phyloP scores from a whole-genome alignment of 2,113 vertebrate genomes.

The Arvicanthis niloticus region DNA sequence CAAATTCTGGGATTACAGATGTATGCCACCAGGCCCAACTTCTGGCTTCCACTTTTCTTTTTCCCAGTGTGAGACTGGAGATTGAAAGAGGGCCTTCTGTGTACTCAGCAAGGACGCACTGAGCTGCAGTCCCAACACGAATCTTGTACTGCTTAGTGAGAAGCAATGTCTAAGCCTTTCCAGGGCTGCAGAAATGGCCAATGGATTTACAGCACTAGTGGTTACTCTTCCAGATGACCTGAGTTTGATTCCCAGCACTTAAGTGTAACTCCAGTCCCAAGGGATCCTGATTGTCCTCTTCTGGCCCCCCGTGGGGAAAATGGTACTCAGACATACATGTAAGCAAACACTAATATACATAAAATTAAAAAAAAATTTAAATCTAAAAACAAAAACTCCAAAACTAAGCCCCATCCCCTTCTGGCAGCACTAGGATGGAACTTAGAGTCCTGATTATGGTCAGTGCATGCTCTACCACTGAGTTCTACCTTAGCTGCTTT shows the following conservation, averaged over 20 bases:
- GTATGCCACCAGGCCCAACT: background rate
- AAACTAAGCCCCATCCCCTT: background rate
- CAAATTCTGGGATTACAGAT: background rate
- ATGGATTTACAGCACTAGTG: background rate
- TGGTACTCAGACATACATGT: background rate
- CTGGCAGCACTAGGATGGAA: background rate
- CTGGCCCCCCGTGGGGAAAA: background rate
- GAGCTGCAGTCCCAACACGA: background rate
- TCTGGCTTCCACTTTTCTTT: background rate
- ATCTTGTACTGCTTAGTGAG: slow-evolving; percentile 3
- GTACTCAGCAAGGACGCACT: background rate
- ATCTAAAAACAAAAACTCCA: background rate
- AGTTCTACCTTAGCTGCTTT: background rate
- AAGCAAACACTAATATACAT: background rate
- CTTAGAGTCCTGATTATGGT: background rate
- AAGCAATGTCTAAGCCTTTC: slow-evolving; percentile 34
- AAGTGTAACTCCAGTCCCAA: background rate
- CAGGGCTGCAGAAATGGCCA: background rate
- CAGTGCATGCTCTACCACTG: background rate
- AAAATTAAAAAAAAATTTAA: background rate
- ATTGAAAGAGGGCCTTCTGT: background rate
- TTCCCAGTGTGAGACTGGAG: too few species aligned
- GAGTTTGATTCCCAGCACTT: background rate
- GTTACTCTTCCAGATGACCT: background rate
- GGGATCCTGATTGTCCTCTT: background rate